Evolutionary conservation across 2,888 invertebrate species (phyloP).

Genomic region (Zhengitettix transpicula): DNA sequence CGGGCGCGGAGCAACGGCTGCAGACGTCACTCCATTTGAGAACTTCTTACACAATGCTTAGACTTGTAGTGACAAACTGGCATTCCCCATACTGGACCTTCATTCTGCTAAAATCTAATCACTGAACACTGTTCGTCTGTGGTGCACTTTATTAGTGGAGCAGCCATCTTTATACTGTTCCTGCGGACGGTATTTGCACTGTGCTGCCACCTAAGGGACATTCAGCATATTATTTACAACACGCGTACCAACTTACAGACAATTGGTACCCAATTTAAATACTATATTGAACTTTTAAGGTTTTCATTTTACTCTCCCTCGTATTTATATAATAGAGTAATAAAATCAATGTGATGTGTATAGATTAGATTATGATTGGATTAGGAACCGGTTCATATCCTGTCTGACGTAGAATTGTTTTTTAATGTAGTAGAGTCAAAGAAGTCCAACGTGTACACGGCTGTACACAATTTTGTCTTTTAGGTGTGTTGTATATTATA

Average conservation of each 20-base stretch:
- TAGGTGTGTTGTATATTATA: no score
- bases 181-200: background rate
- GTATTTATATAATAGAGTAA: no score
- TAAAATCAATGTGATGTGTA: no score
- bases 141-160: background rate
- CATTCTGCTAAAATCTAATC: background rate
- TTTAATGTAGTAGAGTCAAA: no score
- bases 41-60: background rate
- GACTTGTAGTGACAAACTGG: background rate
- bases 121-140: background rate
- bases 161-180: background rate
- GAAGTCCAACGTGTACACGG: no score
- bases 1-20: background rate
- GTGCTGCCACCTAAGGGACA: background rate
- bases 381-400: no score
- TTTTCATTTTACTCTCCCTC: background rate
- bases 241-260: background rate
- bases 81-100: background rate
- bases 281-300: no score
- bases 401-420: no score
- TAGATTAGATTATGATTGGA: no score
- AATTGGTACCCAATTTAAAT: background rate
- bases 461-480: no score
- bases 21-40: background rate
- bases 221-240: background rate